Base-by-base conservation (phyloP, 2,797 vertebrate species). In the Scleropages formosus region DNA sequence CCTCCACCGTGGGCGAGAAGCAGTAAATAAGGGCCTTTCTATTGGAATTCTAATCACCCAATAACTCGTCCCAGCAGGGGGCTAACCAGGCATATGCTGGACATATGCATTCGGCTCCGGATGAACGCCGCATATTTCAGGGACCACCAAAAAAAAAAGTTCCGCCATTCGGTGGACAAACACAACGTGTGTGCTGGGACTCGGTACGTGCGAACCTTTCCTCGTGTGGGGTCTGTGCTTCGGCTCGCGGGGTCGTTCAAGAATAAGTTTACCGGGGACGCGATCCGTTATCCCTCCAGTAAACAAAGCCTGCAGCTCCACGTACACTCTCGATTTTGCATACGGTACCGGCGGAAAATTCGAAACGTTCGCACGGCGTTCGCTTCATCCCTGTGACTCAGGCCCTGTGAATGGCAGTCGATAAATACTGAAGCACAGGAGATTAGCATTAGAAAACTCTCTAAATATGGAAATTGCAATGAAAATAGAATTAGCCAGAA, bases 11-110 rank as follows among this genome's bases (percentile, higher is more conserved):
- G 49, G 46, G 20, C 69, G 58, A 58, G 67, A 81, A 78, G 82
- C 81, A 78, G 83, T 86, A 84, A 86, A 85, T 84, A 87, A 84
- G 56, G 77, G 83, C 80, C 83, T 82, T 82, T 84, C 80, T 80
- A 78, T 81, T 79, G 75, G 84, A 85, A 82, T 83, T 82, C 78
- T 80, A 83, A 83, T 82, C 78, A 80, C 78, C 79, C 80, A 75
- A 71, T 63, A 75, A 75, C 77, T 78, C 73, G 51, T 44, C 79
- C 58, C 82, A 80, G 80, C 79, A 80, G 82, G 78, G 75, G 67
- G 72, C 63, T 64, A 71, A 72, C 65, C 63, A 72, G 72, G 82
- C 82, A 75, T 80, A 80, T 80, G 79, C 72, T 8, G 62, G 80
- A 83, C 80, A 84, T 81, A 79, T 78, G 83, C 81, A 84, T 76